Evolutionary conservation across 2,797 vertebrate genomes (phyloP).

Genomic region (Gouania willdenowi): DNA sequence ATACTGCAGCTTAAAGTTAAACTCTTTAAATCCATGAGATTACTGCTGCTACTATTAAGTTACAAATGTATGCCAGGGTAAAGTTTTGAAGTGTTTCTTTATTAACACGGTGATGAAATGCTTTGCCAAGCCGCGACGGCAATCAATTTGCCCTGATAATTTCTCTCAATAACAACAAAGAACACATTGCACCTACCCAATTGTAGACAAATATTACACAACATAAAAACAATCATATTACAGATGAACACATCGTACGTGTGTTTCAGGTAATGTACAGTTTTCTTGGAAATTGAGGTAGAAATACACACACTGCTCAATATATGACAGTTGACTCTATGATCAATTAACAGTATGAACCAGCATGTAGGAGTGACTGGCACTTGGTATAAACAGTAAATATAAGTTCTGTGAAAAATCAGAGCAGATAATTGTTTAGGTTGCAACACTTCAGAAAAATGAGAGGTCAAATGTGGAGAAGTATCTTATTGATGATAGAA

Average conservation of each 20-base stretch:
- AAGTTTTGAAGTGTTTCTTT: conserved; percentile 53
- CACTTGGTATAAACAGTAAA: too few species aligned
- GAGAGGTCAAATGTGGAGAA: too few species aligned
- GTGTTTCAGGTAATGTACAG: conserved; percentile 40
- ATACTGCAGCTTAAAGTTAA: too few species aligned
- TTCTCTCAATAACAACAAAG: conserved; percentile 33
- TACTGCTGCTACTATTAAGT: too few species aligned
- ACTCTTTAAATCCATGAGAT: too few species aligned
- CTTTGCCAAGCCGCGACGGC: too few species aligned
- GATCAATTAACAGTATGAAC: too few species aligned
- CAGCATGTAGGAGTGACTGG: conserved; percentile 8
- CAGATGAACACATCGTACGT: conserved; percentile 46
- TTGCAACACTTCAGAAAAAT: too few species aligned
- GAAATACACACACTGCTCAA: conserved; percentile 61
- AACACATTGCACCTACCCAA: conserved; percentile 27
- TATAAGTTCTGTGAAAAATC: too few species aligned
- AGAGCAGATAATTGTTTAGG: too few species aligned
- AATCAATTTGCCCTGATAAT: conserved; percentile 16
- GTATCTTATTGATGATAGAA: too few species aligned
- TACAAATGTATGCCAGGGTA: conserved; percentile 7
- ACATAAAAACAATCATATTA: conserved; percentile 54
- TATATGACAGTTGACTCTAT: conserved; percentile 44
- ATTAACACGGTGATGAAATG: conserved; percentile 63
- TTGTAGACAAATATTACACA: conserved; percentile 34
- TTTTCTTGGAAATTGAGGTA: conserved; percentile 68